Evolutionary conservation across 2,113 vertebrate species (phyloP), one percentile per base, ranked within the genome.

Genomic region (Oostethus manadensis): DNA sequence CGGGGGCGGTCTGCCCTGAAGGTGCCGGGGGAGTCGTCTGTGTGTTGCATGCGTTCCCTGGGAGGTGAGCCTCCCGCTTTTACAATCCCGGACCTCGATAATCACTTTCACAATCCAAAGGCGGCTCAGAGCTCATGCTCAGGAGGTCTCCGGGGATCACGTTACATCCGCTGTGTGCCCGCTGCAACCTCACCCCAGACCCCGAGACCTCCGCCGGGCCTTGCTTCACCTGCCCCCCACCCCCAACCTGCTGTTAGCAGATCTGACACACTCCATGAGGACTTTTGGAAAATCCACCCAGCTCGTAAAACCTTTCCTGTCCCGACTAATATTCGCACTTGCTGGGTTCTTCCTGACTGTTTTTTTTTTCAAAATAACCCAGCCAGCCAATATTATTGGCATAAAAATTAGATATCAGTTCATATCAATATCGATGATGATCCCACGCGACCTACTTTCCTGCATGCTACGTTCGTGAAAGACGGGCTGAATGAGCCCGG

Each of bases 41-140:
- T 38, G 78, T 56, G 50, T 71, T 62, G 56, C 75, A 79, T 86
- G 82, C 82, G 68, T 77, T 68, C 61, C 68, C 69, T 78, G 58
- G 80, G 71, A 81, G 81, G 84, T 81, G 74, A 81, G 62, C 26
- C 68, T 77, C 75, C 73, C 26, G 15, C 47, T 72, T 84, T 84
- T 85, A 85, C 79, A 83, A 75, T 84, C 72, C 74, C 80, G 79
- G 79, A 71, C 63, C 57, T 66, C 56, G 66, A 89, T 82, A 82
- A 89, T 88, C 84, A 88, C 86, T 87, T 84, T 88, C 76, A 84
- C 84, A 76, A 78, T 75, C 80, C 72, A 43, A 58, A 76, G 71
- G 71, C 78, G 58, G 74, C 71, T 58, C 53, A 1, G 63, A 51
- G 77, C 74, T 75, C 76, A 62, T 69, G 76, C 77, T 81, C 63